These are phyloP conservation scores for Thera britannica DNA, from an alignment of 2,888 invertebrate genomes.

Conservation along the genomic window DNA sequence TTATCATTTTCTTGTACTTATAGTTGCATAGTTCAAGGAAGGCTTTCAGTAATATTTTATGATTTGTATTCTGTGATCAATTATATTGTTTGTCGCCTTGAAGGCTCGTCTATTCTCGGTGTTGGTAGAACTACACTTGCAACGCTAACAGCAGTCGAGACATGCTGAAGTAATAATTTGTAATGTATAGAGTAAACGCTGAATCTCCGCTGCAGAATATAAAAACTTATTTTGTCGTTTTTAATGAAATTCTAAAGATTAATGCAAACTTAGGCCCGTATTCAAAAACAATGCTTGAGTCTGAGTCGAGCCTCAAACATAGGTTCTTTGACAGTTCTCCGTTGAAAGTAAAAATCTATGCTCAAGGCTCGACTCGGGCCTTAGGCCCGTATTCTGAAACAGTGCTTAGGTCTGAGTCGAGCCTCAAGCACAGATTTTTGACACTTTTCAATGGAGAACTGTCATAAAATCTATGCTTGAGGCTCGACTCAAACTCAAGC, in stretches of 20 bases:
- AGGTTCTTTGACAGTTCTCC: no score
- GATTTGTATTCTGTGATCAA: constrained; percentile 75
- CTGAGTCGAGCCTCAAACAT: no score
- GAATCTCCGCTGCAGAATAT: constrained; percentile 10
- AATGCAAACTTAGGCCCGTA: background rate
- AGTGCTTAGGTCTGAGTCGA: no score
- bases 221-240: constrained; percentile 1
- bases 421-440: no score
- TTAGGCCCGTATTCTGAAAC: no score
- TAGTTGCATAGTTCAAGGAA: constrained; percentile 63
- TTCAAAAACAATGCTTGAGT: no score
- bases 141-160: constrained; percentile 25
- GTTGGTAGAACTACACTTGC: constrained; percentile 47
- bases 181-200: constrained; percentile 28
- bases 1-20: constrained; percentile 71
- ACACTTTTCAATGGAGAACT: no score
- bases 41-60: constrained; percentile 39
- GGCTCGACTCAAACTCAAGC: no score
- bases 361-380: no score
- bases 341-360: no score
- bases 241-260: background rate
- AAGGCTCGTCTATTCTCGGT: constrained; percentile 57
- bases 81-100: constrained; percentile 63
- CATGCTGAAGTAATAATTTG: constrained; percentile 18
- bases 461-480: no score